These are phyloP conservation scores for Xanthia icteritia DNA, from an alignment of 2,888 invertebrate species.

Conservation along the genomic window DNA sequence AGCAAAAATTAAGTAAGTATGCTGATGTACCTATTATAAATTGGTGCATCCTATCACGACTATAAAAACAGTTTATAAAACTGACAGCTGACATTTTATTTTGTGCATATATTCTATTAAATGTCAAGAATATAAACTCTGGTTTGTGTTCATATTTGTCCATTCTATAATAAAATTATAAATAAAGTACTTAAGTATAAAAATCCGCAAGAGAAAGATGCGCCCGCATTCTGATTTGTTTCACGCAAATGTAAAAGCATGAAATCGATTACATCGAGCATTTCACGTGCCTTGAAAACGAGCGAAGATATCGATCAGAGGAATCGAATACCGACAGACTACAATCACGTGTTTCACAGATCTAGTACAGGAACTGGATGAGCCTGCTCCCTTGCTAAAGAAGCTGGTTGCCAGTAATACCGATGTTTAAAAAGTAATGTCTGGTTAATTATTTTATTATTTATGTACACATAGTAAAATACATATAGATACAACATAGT, in stretches of 20 bases:
- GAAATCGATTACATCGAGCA: conserved; percentile 52
- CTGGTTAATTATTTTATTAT: neutral
- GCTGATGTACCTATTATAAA: neutral
- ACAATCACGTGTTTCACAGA: conserved; percentile 19
- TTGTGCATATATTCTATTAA: neutral
- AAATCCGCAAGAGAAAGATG: conserved; percentile 40
- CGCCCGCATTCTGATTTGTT: conserved; percentile 32
- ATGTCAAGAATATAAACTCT: neutral
- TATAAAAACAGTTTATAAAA: neutral
- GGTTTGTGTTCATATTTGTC: neutral
- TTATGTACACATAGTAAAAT: too few relatives aligned
- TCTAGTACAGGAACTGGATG: neutral
- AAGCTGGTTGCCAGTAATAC: neutral
- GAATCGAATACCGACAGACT: conserved; percentile 22
- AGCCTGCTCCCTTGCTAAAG: neutral
- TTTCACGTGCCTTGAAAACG: conserved; percentile 46
- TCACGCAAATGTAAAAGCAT: conserved; percentile 60
- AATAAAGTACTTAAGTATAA: neutral
- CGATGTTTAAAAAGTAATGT: neutral
- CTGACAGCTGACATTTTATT: conserved; percentile 3
- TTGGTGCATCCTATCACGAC: neutral
- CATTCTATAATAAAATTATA: neutral
- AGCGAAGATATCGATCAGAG: conserved; percentile 48
- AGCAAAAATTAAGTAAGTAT: neutral
- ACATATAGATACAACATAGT: too few relatives aligned